Base-by-base conservation (phyloP, 2,113 vertebrate genomes). In the Zosterops pallidus region DNA sequence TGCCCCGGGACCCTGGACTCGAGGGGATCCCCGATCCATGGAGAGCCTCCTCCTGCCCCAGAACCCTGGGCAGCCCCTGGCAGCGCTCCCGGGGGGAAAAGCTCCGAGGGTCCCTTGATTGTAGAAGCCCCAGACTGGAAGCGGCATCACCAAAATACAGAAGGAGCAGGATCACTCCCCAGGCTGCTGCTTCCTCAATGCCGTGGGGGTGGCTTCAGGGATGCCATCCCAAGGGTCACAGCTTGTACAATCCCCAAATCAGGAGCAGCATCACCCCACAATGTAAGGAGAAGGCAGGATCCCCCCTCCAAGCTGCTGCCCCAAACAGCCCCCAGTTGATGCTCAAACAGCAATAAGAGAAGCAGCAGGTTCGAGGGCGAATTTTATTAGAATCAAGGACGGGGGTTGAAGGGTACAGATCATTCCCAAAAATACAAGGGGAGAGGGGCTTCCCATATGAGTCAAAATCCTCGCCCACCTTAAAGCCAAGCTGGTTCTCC, bases 341-440 rank as follows among this genome's bases (percentile, higher is more conserved):
- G 19, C 76, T 65, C 55, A 3, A 52, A 78, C 19, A 17, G 37
- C 47, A 35, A 42, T 19, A 56, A 74, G 33, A 84, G n/a, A 29
- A n/a, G 11, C 23, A 78, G 28, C 0, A 0, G 16, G 10, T 42
- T 59, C 12, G 41, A 70, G 53, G 65, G 50, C 33, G 64, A 91
- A 85, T 95, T 97, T 97, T 97, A 97, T 97, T 97, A 75, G 78
- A 93, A 92, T 92, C 49, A 56, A 89, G 2, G 50, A 64, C 3
- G 1, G 65, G 39, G 62, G 4, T 39, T 62, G 26, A 75, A 2
- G 60, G 77, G 81, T 95, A 96, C 84, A 97, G 74, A 94, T 28
- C 9, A 12, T 81, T 88, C 90, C 55, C 64, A 41, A 67, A 74
- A 71, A 31, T 7, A 85, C 68, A 83, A 39, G 41, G 83, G 29